Evolutionary conservation across 2,888 invertebrate species (phyloP), one percentile per base, ranked within the genome.

Genomic region (Phyllotreta striolata): DNA sequence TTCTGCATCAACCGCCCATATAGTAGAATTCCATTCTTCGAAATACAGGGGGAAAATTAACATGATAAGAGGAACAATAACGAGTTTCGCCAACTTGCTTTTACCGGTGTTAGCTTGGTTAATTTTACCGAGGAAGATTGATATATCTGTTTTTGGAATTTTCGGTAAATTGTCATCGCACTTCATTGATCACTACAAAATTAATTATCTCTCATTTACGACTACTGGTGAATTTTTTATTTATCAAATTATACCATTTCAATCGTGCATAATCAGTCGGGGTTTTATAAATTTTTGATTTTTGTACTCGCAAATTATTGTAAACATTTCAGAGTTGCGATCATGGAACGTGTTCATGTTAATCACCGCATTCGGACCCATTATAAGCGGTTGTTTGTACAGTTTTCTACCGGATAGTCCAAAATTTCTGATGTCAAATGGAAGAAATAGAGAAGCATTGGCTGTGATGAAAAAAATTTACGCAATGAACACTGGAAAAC

Each of bases 331-430:
- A 87, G 87, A 84, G 40, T 78, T 88, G 35, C 85, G 85, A 68
- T 83, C 87, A 0, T 88, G 88, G 88, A 87, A 88, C 73, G 71
- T 87, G 46, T 89, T 87, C 74, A 81, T 89, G 34, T 77, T 87
- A 55, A 77, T 86, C 0, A 83, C 84, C 78, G 82, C 87, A 0
- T 63, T 91, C 63, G 89, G 92, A 6, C 88, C 89, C 24, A 76
- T 93, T 0, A 69, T 90, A 0, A 86, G 90, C 6, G 89, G 88
- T 0, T 66, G 88, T 40, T 82, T 84, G 0, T 81, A 88, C 55
- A 80, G 86, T 64, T 84, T 85, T 64, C 82, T 89, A 64, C 91
- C 91, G 0, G 92, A 93, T 78, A 92, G 91, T 76, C 92, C 92
- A 3, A 91, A 91, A 79, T 92, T 90, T 79, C 82, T 91, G 3